Base-by-base conservation (phyloP, 2,888 invertebrate genomes). In the Clanis bilineata region DNA sequence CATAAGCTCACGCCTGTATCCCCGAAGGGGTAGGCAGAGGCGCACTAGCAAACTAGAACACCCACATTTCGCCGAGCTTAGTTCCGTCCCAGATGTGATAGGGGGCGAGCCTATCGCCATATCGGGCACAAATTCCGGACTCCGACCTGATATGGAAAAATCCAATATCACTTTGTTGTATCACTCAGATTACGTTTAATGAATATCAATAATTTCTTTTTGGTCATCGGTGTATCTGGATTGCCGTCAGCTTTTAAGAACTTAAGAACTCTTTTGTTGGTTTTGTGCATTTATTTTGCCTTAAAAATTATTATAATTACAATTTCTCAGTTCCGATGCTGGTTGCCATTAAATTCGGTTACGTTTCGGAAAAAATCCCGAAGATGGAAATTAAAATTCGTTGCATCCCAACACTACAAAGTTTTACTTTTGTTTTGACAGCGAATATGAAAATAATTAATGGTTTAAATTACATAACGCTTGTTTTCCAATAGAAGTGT, bases 401-500 rank as follows among this genome's bases (percentile, higher is more conserved):
- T 15, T 9, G 7, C 1, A 10, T 18, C 28, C 51, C 51, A 28
- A 18, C 51, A 56, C 28, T 56, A 32, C 15, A 32, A 43, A 43
- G 22, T 44, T 67, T 65, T 67, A 62, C 56, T 67, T 69, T 67
- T 63, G 39, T 68, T 72, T 66, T 71, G 71, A 70, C 69, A 71
- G 61, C 59, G 62, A 62, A 72, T 71, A 71, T 63, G 60, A 64
- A 66, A 66, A 70, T 72, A 71, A 72, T 70, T 70, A 72, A 72
- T 69, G 68, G 60, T 57, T 47, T 57, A 65, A 69, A 70, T 72
- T 70, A 71, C 1, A 12, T 58, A 63, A 64, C 56, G 62, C 63
- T 44, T 22, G 18, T 4, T 60, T 64, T 66, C 21, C 25, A 21
- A 56, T 56, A 63, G 38, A 45, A 6, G 12, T 51, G 41, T 57